Evolutionary conservation across 1,140 invertebrate species (phyloP), one percentile per base, ranked within the genome.

Genomic region (Oncopodura yosiiana): DNA sequence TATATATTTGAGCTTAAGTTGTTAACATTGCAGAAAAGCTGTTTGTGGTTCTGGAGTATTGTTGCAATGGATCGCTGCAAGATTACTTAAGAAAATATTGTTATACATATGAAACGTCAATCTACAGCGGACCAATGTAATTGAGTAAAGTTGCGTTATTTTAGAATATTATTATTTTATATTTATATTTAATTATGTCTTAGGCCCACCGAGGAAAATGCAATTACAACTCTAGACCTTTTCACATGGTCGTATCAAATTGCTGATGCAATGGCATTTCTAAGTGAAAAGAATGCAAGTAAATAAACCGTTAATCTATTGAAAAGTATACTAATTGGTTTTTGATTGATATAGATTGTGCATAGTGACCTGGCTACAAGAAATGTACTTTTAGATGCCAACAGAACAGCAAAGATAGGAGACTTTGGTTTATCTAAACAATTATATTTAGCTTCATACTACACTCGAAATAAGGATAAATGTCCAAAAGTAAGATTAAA

Each of bases 81-180:
- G 68, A 73, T 49, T 77, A 70, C 61, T 62, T 78, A 19, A 58
- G 70, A 14, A 59, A 63, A 34, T 65, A 70, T 48, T 60, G 73
- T 21, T 51, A 67, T 16, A 62, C 54, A 5, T 73, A 69, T 50
- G 43, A 69, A 2, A 66, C 67, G 62, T 66, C 70, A 58, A 48
- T 73, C 24, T 24, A 49, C 9, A 39, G 32, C 18, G 53, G 49
- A 18, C 16, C 23, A 23, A 26, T 55, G 19, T 24, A 49, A 14
- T 42, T 55, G 32, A 45, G 37, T 24, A 38, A 29, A 19, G n/a
- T 32, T 2, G 1, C 8, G 27, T 18, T 19, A 32, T 30, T 45
- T 9, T 19, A 46, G 32, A 14, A 46, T 46, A 39, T 36, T 46
- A 23, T 32, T 18, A 19, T 11, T 39, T 19, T 49, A 41, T 11